Evolutionary conservation across 2,797 vertebrate genomes (phyloP).

Genomic region (Liasis olivaceus): DNA sequence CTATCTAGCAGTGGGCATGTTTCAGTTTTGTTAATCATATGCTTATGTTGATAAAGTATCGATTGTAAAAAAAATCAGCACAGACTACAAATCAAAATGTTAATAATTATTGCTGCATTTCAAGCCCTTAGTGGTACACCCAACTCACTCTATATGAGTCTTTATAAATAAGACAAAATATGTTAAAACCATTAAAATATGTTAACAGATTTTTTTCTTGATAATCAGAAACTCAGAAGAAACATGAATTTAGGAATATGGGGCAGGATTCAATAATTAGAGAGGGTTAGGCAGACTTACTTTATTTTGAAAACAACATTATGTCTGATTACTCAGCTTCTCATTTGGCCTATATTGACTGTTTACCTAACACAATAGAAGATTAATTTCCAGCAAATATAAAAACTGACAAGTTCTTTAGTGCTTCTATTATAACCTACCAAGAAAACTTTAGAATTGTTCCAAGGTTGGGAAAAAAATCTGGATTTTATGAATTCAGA

Average conservation of each 20-base stretch:
- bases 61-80: not conserved
- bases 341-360: not conserved
- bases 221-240: not conserved
- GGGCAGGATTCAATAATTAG: not conserved
- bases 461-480: not conserved
- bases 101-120: not conserved
- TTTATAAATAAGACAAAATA: not conserved
- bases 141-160: not conserved
- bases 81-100: not conserved
- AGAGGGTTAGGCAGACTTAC: not conserved
- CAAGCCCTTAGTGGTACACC: not conserved
- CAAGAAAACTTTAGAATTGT: not conserved
- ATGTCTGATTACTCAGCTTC: not conserved
- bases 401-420: not conserved
- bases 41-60: not conserved
- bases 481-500: not conserved
- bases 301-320: not conserved
- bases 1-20: constrained; percentile 13
- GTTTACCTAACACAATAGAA: not conserved
- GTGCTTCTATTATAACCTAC: not conserved
- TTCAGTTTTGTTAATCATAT: not conserved
- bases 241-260: not conserved
- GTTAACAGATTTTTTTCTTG: not conserved
- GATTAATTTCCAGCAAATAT: not conserved
- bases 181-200: not conserved